Percentiles rank a stretch among this genome's conserved stretches.
These are phyloP conservation scores for Morone chrysops DNA, from an alignment of 2,113 vertebrate genomes.

Conservation along the genomic window DNA sequence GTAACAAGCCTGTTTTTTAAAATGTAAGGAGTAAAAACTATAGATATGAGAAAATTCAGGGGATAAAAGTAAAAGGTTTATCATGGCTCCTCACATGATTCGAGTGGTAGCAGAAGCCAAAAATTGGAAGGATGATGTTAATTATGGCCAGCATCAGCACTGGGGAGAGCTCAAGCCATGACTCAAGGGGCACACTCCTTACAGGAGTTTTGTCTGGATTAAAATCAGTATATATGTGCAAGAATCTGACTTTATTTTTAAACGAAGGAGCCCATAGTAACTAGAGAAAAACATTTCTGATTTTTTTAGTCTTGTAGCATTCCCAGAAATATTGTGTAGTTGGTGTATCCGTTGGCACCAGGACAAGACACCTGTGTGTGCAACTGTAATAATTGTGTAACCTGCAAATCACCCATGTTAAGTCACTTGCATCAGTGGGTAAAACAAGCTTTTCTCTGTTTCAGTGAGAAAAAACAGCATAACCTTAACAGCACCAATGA, in stretches of 20 bases:
- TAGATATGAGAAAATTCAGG: no score
- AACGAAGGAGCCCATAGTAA: background rate
- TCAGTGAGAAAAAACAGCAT: background rate
- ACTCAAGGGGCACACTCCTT: background rate
- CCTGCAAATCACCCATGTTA: background rate
- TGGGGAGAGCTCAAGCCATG: background rate
- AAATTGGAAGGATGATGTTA: background rate
- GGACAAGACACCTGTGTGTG: background rate
- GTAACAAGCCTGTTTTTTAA: no score
- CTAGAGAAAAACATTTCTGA: background rate
- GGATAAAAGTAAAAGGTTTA: background rate
- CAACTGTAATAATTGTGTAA: background rate
- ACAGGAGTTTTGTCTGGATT: background rate
- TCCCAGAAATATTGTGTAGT: background rate
- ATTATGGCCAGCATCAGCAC: background rate
- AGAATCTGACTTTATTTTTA: background rate
- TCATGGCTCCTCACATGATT: background rate
- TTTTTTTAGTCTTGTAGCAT: background rate
- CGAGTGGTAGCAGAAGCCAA: background rate
- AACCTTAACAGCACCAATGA: background rate
- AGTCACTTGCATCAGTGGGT: background rate
- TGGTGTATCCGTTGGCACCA: background rate
- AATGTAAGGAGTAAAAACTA: no score
- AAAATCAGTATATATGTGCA: background rate
- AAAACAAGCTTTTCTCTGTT: background rate